Evolutionary conservation across 1,140 invertebrate genomes (phyloP).

Genomic region (Stenopsyche tienmushanensis): DNA sequence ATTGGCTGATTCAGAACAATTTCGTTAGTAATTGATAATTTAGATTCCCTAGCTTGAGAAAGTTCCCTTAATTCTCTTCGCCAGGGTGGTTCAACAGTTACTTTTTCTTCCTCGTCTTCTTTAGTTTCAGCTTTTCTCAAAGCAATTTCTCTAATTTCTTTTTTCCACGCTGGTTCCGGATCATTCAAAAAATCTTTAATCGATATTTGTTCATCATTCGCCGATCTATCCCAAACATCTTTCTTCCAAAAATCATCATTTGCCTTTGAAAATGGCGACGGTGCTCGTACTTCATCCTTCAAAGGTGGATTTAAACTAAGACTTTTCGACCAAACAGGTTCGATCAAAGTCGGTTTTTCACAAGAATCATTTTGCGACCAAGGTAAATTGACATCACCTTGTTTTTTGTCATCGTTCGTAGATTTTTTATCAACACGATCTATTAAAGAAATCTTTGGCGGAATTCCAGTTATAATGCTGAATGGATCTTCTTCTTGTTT

Average conservation of each 20-base stretch:
- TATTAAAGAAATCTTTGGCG: conserved; percentile 36
- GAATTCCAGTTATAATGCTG: conserved; percentile 30
- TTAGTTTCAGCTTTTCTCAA: conserved; percentile 32
- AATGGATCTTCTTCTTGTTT: conserved; percentile 30
- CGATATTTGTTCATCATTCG: not conserved
- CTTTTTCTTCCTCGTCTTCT: conserved; percentile 26
- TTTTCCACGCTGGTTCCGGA: conserved; percentile 38
- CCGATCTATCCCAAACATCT: conserved; percentile 27
- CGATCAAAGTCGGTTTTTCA: not conserved
- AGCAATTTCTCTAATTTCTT: conserved; percentile 37
- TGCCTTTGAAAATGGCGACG: conserved; percentile 2
- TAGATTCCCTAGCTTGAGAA: conserved; percentile 42
- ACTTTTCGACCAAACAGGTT: conserved; percentile 1
- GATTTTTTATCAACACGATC: conserved; percentile 15
- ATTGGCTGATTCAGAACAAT: conserved; percentile 10
- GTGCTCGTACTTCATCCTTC: conserved; percentile 12
- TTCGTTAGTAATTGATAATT: conserved; percentile 5
- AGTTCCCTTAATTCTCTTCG: conserved; percentile 54
- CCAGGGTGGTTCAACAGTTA: conserved; percentile 51
- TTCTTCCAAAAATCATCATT: conserved; percentile 30
- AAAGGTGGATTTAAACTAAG: too few relatives aligned
- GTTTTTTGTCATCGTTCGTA: conserved; percentile 16
- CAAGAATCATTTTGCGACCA: not conserved
- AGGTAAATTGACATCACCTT: conserved; percentile 8
- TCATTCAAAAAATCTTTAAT: conserved; percentile 23